These are phyloP conservation scores for Nycticorax nycticorax DNA, from an alignment of 2,113 vertebrate species.

Conservation along the genomic window DNA sequence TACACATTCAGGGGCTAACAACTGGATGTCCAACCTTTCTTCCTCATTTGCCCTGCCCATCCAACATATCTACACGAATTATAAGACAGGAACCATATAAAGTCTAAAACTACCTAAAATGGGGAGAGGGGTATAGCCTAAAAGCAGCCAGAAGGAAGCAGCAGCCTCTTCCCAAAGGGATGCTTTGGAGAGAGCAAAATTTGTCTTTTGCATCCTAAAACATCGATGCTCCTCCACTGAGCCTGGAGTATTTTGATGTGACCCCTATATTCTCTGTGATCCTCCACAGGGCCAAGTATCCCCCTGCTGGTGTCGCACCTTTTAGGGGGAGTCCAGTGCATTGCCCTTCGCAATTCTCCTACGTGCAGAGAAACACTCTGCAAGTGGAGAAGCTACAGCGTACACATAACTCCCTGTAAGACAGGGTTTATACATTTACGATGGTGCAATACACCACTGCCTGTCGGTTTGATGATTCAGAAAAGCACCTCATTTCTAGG, in stretches of 20 bases:
- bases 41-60: background rate
- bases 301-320: fast-evolving
- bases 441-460: fast-evolving
- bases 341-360: fast-evolving
- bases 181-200: background rate
- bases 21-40: fast-evolving
- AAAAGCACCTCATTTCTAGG: background rate
- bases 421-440: fast-evolving
- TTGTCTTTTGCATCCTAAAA: background rate
- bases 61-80: background rate
- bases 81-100: background rate
- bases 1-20: background rate
- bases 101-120: background rate
- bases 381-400: background rate
- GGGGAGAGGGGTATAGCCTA: background rate
- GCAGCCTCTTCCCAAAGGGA: background rate
- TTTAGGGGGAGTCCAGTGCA: background rate
- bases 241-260: fast-evolving
- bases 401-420: background rate
- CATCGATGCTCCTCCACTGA: fast-evolving
- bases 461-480: background rate
- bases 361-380: background rate
- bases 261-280: fast-evolving
- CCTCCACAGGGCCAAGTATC: background rate
- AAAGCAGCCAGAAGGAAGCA: background rate